Evolutionary conservation across 2,113 vertebrate genomes (phyloP).

Genomic region (Mixornis gularis): DNA sequence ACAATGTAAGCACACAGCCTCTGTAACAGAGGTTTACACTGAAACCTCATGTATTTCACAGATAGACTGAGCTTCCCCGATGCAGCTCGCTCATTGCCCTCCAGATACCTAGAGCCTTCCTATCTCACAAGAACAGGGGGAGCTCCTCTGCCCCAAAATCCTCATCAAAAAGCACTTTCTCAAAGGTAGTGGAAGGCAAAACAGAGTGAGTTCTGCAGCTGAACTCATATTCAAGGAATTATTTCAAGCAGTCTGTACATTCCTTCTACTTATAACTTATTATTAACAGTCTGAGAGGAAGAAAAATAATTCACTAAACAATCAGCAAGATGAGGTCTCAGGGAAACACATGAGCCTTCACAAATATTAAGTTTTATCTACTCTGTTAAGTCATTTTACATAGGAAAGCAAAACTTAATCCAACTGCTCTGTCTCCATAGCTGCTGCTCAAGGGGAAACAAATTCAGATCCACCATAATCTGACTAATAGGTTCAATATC

Average conservation of each 20-base stretch:
- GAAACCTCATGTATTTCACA: not conserved
- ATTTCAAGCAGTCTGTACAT: conserved; percentile 5
- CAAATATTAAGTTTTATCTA: conserved; percentile 56
- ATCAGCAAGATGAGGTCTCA: conserved; percentile 43
- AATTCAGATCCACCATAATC: conserved; percentile 43
- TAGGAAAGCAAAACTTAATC: conserved; percentile 48
- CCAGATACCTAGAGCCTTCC: not conserved
- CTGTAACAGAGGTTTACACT: not conserved
- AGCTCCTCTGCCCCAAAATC: not conserved
- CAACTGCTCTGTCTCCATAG: conserved; percentile 15
- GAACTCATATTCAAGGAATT: not conserved
- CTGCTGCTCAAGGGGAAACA: conserved; percentile 30
- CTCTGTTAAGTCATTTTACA: conserved; percentile 55
- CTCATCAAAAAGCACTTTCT: not conserved
- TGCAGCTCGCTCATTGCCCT: not conserved
- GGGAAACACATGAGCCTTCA: conserved; percentile 42
- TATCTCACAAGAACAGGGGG: not conserved
- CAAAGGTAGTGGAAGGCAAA: not conserved
- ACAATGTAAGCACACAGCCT: not conserved
- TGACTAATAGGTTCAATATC: conserved; percentile 46
- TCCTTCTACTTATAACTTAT: conserved; percentile 22
- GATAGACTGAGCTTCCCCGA: fast-evolving
- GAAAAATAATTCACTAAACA: conserved; percentile 59
- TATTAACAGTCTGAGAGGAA: conserved; percentile 36
- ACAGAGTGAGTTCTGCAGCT: not conserved